Percentiles rank a stretch among this genome's conserved stretches.
Evolutionary conservation across 2,888 invertebrate species (phyloP).

Genomic region (Erebia palarica): DNA sequence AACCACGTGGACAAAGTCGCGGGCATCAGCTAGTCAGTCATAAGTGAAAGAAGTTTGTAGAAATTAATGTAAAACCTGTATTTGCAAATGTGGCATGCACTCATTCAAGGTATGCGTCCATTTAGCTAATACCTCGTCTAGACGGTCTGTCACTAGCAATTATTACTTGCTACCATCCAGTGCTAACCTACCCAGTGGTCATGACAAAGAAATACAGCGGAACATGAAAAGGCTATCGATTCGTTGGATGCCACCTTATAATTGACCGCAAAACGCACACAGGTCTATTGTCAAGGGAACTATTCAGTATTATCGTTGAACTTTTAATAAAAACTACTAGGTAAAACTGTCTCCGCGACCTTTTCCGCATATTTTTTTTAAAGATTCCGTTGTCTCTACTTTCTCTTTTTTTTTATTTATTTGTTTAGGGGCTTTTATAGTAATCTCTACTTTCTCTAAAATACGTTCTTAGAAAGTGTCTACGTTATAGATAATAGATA

Average conservation of each 20-base stretch:
- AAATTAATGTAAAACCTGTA: neutral
- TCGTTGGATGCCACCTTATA: neutral
- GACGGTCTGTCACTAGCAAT: slow-evolving; percentile 1
- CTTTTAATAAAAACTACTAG: neutral
- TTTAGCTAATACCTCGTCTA: slow-evolving; percentile 6
- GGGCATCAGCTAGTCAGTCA: too few relatives aligned
- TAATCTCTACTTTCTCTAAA: too few relatives aligned
- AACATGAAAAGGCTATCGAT: slow-evolving; percentile 11
- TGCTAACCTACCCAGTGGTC: neutral
- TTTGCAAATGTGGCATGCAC: neutral
- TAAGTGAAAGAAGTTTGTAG: neutral
- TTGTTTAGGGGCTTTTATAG: too few relatives aligned
- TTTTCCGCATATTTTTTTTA: too few relatives aligned
- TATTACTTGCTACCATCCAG: neutral
- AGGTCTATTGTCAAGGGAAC: slow-evolving; percentile 2
- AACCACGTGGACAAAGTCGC: too few relatives aligned
- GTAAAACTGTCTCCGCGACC: too few relatives aligned
- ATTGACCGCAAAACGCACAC: slow-evolving; percentile 1
- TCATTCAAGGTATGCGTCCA: slow-evolving; percentile 9
- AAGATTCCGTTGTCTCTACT: too few relatives aligned
- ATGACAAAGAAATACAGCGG: neutral
- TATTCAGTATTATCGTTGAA: neutral
- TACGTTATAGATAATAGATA: too few relatives aligned
- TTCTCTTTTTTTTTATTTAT: too few relatives aligned
- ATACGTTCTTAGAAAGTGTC: too few relatives aligned